Base-by-base conservation (phyloP, 1,140 invertebrate species). In the Calephelis nemesis region DNA sequence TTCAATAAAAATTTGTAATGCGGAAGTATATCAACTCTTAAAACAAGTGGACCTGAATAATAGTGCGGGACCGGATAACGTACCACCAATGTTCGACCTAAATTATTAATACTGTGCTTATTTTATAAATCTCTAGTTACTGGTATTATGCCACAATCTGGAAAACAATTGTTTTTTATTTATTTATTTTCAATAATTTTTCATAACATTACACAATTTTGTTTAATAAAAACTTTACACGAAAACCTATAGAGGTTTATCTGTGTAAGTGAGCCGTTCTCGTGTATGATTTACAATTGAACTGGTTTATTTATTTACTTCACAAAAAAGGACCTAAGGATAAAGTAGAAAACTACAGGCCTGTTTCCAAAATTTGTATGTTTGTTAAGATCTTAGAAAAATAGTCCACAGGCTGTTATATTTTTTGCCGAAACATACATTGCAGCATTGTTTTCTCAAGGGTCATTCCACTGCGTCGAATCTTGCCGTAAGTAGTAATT, bases 261-360 rank as follows among this genome's bases (percentile, higher is more conserved):
- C n/a, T n/a, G n/a, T n/a, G n/a, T n/a, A n/a, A n/a, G n/a, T n/a
- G n/a, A n/a, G n/a, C n/a, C n/a, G n/a, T n/a, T n/a, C n/a, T n/a
- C n/a, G n/a, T n/a, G n/a, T n/a, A n/a, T n/a, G n/a, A n/a, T n/a
- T n/a, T n/a, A n/a, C n/a, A n/a, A n/a, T n/a, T n/a, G n/a, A n/a
- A n/a, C n/a, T n/a, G n/a, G n/a, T n/a, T n/a, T n/a, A n/a, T n/a
- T n/a, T 63, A 69, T 48, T 19, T 52, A 69, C 47, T 11, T 63
- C 11, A 63, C 11, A 63, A 63, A 63, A 63, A 63, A 45, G 62
- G 39, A 15, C 62, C 40, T 7, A 63, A 47, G 42, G 42, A 42
- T 15, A 39, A 1, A 12, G 15, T 63, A 7, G 62, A 47, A 63
- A 63, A 63, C 62, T 63, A 63, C 12, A 63, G 62, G 13, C 62